phyloP scores from a whole-genome alignment of 2,113 vertebrate genomes.

The Sinosuthora webbiana region DNA sequence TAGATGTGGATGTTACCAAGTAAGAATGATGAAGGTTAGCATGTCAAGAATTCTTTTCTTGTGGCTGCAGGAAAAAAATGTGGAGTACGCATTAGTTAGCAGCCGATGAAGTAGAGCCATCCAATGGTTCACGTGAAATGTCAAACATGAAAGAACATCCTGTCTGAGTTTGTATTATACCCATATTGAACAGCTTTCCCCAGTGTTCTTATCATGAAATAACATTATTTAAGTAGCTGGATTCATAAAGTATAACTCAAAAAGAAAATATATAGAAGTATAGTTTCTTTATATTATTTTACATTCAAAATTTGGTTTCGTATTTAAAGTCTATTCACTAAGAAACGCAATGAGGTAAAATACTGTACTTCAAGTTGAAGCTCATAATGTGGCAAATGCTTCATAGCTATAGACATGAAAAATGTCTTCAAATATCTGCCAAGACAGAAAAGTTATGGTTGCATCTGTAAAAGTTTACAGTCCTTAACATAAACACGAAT shows the following conservation, averaged over 20 bases:
- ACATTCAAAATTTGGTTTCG: neutral
- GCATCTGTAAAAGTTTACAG: neutral
- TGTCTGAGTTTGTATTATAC: neutral
- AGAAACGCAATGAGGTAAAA: neutral
- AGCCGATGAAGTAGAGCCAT: neutral
- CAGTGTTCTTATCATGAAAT: neutral
- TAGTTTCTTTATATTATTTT: neutral
- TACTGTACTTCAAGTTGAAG: neutral
- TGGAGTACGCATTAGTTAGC: neutral
- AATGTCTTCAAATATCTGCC: neutral
- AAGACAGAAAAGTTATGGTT: neutral
- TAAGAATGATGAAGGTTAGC: neutral
- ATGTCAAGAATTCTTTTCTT: neutral
- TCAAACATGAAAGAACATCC: neutral
- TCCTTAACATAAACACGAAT: neutral
- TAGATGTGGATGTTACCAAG: neutral
- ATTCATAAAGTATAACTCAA: neutral
- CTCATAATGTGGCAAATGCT: neutral
- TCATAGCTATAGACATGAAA: neutral
- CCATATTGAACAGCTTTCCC: neutral
- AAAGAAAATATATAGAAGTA: neutral
- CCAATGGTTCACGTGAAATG: neutral
- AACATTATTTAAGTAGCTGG: neutral
- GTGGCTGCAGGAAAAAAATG: neutral
- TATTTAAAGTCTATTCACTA: neutral